Evolutionary conservation across 2,113 vertebrate species (phyloP).

Genomic region (Neotragus moschatus): DNA sequence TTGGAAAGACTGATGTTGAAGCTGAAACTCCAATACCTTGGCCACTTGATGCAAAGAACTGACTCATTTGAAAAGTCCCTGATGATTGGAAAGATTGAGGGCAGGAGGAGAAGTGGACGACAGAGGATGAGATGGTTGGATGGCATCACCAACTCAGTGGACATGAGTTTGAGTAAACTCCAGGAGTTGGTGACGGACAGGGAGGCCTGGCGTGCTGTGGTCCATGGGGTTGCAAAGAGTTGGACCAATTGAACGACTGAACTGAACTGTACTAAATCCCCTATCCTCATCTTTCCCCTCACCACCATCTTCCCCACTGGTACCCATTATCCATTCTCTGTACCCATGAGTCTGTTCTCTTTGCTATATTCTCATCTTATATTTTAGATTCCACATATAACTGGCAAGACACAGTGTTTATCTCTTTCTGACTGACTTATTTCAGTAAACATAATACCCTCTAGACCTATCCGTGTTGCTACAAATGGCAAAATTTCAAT

Average conservation of each 20-base stretch:
- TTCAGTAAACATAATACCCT: neutral
- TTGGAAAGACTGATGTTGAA: neutral
- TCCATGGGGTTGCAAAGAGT: neutral
- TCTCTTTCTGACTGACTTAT: neutral
- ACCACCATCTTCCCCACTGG: neutral
- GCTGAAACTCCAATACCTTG: neutral
- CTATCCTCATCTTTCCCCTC: neutral
- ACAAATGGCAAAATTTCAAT: neutral
- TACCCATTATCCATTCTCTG: neutral
- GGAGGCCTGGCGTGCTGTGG: fast-evolving
- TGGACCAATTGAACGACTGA: neutral
- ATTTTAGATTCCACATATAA: neutral
- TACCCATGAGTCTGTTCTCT: neutral
- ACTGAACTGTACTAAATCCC: neutral
- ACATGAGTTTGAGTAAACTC: neutral
- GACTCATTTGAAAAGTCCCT: neutral
- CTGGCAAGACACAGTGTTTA: neutral
- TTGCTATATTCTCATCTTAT: neutral
- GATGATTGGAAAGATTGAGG: neutral
- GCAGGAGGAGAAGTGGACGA: fast-evolving
- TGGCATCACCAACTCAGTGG: neutral
- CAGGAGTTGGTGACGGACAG: neutral
- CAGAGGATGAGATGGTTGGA: neutral
- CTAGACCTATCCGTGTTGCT: neutral
- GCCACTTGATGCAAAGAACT: neutral